Conservation (phyloP, 2,113 vertebrate species). For the Atherinomorus stipes region DNA sequence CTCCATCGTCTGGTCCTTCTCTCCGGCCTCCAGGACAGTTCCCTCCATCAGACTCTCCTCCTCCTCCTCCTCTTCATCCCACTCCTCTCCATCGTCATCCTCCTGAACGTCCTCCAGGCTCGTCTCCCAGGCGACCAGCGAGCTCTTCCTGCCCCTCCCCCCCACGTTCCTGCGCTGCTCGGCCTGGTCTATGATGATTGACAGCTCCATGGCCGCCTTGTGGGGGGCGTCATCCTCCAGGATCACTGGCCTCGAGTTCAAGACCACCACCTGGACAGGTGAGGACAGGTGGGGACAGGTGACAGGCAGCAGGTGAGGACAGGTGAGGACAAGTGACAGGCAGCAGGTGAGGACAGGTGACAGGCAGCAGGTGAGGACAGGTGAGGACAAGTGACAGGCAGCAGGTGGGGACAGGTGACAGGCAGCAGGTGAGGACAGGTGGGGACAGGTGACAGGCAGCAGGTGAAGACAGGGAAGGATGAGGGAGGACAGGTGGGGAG, state of each 20-base stretch:
- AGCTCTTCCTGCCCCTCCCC: conserved; percentile 52
- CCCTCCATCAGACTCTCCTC: conserved; percentile 56
- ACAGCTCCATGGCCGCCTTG: conserved; percentile 65
- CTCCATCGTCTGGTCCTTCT: conserved; percentile 46
- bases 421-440: too few species aligned
- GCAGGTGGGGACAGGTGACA: too few species aligned
- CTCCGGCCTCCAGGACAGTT: conserved; percentile 53
- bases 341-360: too few species aligned
- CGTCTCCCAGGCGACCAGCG: conserved; percentile 65
- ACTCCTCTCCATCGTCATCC: conserved; percentile 31
- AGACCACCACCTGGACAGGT: conserved; percentile 62
- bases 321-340: too few species aligned
- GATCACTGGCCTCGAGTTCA: conserved; percentile 15
- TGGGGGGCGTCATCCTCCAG: conserved; percentile 25
- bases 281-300: neutral
- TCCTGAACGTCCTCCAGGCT: conserved; percentile 70
- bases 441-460: too few species aligned
- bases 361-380: too few species aligned
- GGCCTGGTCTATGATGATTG: conserved; percentile 57
- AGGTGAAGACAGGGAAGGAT: too few species aligned
- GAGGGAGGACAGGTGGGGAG: neutral
- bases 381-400: too few species aligned
- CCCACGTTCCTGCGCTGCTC: conserved; percentile 33
- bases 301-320: too few species aligned
- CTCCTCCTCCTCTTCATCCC: conserved; percentile 23